These are phyloP conservation scores for Cheilosia soror DNA, from an alignment of 2,888 invertebrate genomes.

Conservation along the genomic window DNA sequence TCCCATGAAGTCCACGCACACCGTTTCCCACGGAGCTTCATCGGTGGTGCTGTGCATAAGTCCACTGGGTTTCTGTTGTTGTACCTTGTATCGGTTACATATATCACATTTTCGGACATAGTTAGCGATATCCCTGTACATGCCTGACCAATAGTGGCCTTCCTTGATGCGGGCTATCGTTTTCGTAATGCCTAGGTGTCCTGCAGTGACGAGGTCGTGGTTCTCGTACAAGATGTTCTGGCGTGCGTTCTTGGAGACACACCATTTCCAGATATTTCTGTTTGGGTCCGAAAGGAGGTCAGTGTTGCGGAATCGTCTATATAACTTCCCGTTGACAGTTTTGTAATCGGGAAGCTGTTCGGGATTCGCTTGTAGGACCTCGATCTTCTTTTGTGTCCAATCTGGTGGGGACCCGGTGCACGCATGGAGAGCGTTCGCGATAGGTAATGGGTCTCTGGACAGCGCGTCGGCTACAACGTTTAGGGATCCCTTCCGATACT, in stretches of 20 bases:
- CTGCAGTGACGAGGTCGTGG: background rate
- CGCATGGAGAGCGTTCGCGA: rapidly evolving
- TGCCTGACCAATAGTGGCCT: background rate
- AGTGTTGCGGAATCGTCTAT: background rate
- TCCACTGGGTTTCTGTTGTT: background rate
- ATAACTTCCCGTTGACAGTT: no score
- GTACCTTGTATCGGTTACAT: background rate
- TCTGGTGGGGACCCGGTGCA: background rate
- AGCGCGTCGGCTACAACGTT: background rate
- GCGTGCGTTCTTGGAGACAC: background rate
- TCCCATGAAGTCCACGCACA: background rate
- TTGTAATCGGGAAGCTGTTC: background rate
- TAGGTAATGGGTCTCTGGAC: background rate
- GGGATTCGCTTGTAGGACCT: background rate
- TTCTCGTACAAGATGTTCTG: background rate
- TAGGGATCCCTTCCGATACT: background rate
- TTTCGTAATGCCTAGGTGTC: background rate
- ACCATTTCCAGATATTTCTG: background rate
- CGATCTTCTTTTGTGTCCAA: background rate
- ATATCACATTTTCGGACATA: background rate
- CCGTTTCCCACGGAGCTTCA: background rate
- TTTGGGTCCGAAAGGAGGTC: background rate
- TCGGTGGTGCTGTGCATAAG: background rate
- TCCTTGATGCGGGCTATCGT: background rate
- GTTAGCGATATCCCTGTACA: background rate